A percentile compares a stretch with the other conserved stretches of the same genome.
These are phyloP conservation scores for Silurus aristotelis DNA, from an alignment of 2,797 vertebrate genomes.

Conservation along the genomic window DNA sequence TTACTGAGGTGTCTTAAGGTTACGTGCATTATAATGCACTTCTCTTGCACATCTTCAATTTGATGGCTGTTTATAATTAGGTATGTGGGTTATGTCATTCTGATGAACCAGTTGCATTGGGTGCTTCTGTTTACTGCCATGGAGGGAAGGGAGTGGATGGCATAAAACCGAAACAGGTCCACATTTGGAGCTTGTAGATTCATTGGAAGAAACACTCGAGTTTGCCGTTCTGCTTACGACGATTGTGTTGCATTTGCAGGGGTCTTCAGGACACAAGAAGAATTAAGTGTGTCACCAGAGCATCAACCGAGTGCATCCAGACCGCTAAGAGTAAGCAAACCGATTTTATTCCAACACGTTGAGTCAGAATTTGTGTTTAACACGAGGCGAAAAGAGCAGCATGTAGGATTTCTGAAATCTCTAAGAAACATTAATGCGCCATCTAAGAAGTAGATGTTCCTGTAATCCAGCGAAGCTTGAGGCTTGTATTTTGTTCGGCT, in stretches of 20 bases:
- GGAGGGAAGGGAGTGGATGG: constrained; percentile 48
- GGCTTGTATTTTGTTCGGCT: neutral
- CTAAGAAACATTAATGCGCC: neutral
- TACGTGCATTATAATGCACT: neutral
- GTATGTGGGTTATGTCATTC: neutral
- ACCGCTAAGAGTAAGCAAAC: constrained; percentile 35
- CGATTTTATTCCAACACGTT: neutral
- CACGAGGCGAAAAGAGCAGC: neutral
- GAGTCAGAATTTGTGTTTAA: neutral
- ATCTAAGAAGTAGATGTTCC: neutral
- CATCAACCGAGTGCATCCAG: constrained; percentile 16
- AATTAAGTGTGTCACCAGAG: constrained; percentile 10
- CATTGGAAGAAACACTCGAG: neutral
- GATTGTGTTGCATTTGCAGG: neutral
- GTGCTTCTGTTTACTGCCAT: constrained; percentile 41
- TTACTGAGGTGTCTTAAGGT: neutral
- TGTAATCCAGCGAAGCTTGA: neutral
- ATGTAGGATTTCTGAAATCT: neutral
- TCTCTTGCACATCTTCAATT: neutral
- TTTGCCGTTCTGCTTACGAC: neutral
- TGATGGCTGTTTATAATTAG: neutral
- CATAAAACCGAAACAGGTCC: constrained; percentile 22
- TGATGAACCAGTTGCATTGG: constrained; percentile 31
- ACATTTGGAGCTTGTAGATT: constrained; percentile 23
- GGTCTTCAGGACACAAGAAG: constrained; percentile 35